These are phyloP conservation scores for Hyles euphorbiae DNA, from an alignment of 1,140 invertebrate genomes.

Conservation along the genomic window DNA sequence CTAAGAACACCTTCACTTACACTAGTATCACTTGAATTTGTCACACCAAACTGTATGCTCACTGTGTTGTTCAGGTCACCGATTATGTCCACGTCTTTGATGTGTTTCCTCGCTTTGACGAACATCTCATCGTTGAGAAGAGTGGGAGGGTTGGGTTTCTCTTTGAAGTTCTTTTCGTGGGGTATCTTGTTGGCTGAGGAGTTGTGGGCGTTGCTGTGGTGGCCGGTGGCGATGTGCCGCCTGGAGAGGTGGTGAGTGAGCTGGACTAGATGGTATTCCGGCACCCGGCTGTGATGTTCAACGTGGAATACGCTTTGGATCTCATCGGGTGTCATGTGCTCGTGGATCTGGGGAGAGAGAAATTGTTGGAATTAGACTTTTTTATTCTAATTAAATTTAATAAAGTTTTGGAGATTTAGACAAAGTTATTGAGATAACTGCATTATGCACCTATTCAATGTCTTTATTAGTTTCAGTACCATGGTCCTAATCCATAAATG, in stretches of 20 bases:
- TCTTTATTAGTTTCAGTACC: too few relatives aligned
- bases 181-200: conserved; percentile 41
- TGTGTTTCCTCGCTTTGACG: conserved; percentile 51
- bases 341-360: conserved; percentile 83
- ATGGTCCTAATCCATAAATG: too few relatives aligned
- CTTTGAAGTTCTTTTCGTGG: conserved; percentile 58
- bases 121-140: conserved; percentile 65
- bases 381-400: too few relatives aligned
- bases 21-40: conserved; percentile 58
- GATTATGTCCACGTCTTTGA: conserved; percentile 62
- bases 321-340: conserved; percentile 89
- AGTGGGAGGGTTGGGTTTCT: conserved; percentile 35
- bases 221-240: conserved; percentile 52
- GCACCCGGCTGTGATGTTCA: conserved; percentile 82
- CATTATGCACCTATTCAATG: too few relatives aligned
- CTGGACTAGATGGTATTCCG: conserved; percentile 75
- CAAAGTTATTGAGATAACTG: too few relatives aligned
- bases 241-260: conserved; percentile 73
- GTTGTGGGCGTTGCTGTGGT: conserved; percentile 44
- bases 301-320: conserved; percentile 88
- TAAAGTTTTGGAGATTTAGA: too few relatives aligned
- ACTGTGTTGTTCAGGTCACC: conserved; percentile 64
- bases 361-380: too few relatives aligned
- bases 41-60: conserved; percentile 46
- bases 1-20: conserved; percentile 47